These are phyloP conservation scores for Phytoseiulus persimilis DNA, from an alignment of 2,888 invertebrate species.

Conservation along the genomic window DNA sequence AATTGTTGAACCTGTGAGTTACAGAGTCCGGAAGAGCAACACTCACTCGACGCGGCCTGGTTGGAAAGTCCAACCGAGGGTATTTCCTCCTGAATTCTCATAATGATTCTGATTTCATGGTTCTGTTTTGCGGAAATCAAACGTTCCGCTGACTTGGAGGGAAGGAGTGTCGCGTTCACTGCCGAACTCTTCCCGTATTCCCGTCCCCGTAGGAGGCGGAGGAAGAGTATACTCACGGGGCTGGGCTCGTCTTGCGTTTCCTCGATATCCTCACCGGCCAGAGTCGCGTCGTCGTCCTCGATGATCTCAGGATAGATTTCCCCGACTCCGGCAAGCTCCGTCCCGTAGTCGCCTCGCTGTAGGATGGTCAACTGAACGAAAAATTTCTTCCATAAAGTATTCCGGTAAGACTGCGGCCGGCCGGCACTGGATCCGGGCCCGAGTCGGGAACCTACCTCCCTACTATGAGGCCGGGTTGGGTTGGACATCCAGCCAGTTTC, in stretches of 20 bases:
- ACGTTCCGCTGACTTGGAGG: too few relatives aligned
- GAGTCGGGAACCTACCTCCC: not conserved
- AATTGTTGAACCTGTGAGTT: not conserved
- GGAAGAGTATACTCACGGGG: not conserved
- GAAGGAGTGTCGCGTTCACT: not conserved
- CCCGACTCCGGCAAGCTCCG: not conserved
- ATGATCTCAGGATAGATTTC: not conserved
- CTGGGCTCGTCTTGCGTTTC: not conserved
- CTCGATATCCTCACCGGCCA: slow-evolving; percentile 20
- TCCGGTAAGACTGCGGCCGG: not conserved
- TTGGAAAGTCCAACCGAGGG: not conserved
- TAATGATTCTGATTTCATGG: too few relatives aligned
- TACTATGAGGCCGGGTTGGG: not conserved
- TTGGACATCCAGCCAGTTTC: not conserved
- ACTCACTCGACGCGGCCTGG: not conserved
- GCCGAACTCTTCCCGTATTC: not conserved
- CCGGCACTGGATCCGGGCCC: not conserved
- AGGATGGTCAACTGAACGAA: not conserved
- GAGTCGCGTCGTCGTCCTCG: slow-evolving; percentile 24
- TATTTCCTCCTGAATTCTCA: too few relatives aligned
- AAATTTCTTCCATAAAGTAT: not conserved
- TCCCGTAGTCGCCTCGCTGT: not conserved
- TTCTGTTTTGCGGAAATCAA: too few relatives aligned
- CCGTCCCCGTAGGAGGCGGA: not conserved
- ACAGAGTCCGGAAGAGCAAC: not conserved